Evolutionary conservation across 2,797 vertebrate species (phyloP), one percentile per base, ranked within the genome.

Genomic region (Gambusia yucatana): DNA sequence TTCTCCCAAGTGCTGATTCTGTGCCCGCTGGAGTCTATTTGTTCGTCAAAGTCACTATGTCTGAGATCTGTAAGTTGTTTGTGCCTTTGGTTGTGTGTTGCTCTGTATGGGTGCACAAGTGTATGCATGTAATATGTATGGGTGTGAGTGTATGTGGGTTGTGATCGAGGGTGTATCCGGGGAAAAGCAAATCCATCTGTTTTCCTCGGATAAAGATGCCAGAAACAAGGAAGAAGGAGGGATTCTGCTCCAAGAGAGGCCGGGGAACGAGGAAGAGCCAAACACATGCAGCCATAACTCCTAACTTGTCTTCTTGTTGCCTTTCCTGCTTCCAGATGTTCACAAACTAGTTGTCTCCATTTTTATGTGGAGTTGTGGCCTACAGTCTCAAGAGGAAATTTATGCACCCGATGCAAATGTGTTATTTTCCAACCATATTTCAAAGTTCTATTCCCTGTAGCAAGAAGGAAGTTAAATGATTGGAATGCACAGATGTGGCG

Each of bases 161-260:
- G 77, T 83, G 88, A 80, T 69, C 82, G 83, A 77, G 78, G 87
- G 86, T 79, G 86, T 89, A 88, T 91, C 90, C 77, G 86, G 92
- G 88, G 93, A 93, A 87, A 90, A 90, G 90, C 82, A 90, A 91
- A 94, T 94, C 93, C 93, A 94, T 95, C 91, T 93, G 93, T 94
- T 93, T 91, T 92, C 87, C 87, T 87, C 69, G 86, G 90, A 92
- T 94, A 92, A 92, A 94, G 92, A 92, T 91, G 87, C 91, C 92
- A 94, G 86, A 92, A 93, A 93, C 87, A 91, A 89, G 93, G 90
- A 87, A 92, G 88, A 86, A 92, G 88, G 88, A 93, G 83, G 90
- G 87, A 87, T 88, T 91, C 73, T 76, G 84, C 82, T 92, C 89
- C 91, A 91, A 89, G 80, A 90, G 81, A 88, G 80, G 76, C 77